Base-by-base conservation (phyloP, 2,797 vertebrate species). In the Petrocephalus sullivani region DNA sequence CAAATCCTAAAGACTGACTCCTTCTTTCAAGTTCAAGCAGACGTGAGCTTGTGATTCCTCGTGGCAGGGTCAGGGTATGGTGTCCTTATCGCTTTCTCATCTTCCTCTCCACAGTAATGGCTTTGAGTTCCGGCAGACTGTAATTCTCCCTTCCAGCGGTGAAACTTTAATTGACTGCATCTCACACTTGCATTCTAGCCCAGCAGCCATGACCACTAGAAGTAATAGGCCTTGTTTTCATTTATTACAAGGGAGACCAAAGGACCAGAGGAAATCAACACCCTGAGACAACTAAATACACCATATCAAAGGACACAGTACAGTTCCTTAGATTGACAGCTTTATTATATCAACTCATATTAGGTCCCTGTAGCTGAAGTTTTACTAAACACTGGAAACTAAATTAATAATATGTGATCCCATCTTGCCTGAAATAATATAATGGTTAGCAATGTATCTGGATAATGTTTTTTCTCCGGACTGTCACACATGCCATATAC, bases 161-260 rank as follows among this genome's bases (percentile, higher is more conserved):
- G 49, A 37, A 53, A 61, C 81, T 85, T 88, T 84, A 84, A 85
- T 88, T 85, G 87, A 88, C 82, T 85, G 23, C 49, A 41, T 85
- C 60, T 71, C 28, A 51, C 81, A 3, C 37, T 67, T 41, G 28
- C 60, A 21, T 83, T 54, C 60, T 28, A 71, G 23, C 82, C 82
- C 87, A 56, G 87, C 49, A 67, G 87, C 87, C 51, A 85, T n/a
- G 46, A 51, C 49, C 61, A 83, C 87, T 12, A 46, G 7, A 14
- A 49, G 78, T 83, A 83, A 83, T 88, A 61, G 87, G n/a, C 56
- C 57, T 83, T 88, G 75, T 88, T 83, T 88, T 83, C 87, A 88
- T 61, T 88, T 56, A 88, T 83, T 88, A 82, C 67, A 41, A 16
- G 9, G 21, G 6, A 83, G 10, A 57, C 46, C 75, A 54, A 51